Percentiles rank a stretch among this genome's conserved stretches.
Evolutionary conservation across 2,113 vertebrate species (phyloP).

Genomic region (Isurus oxyrinchus): DNA sequence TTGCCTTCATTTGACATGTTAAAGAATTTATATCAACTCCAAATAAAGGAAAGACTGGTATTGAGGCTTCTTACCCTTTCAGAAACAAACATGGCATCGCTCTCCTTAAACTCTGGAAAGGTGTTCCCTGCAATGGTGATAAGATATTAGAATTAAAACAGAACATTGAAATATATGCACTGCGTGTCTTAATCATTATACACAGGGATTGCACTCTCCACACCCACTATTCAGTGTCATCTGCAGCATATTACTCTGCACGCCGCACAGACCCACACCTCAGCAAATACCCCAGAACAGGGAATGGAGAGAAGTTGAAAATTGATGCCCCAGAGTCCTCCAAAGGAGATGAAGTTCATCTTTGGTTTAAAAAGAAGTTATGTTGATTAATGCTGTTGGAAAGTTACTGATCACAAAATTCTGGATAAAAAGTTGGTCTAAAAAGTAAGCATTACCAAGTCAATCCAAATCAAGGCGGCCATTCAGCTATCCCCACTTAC

Average conservation of each 20-base stretch:
- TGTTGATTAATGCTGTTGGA: background rate
- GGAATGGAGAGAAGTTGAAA: background rate
- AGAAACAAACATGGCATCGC: slow-evolving; percentile 94
- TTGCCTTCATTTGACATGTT: background rate
- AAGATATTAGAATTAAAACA: background rate
- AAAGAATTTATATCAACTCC: background rate
- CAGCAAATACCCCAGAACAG: background rate
- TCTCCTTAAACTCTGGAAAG: slow-evolving; percentile 97
- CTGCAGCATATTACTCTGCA: background rate
- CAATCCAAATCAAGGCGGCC: too few species aligned
- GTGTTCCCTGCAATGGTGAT: slow-evolving; percentile 67
- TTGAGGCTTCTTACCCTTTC: slow-evolving; percentile 71
- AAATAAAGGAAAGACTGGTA: background rate
- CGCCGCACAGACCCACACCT: background rate
- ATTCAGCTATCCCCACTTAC: too few species aligned
- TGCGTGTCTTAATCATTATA: background rate
- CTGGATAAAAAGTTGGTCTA: background rate
- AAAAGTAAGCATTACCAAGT: background rate
- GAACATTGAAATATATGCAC: background rate
- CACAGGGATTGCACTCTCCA: background rate
- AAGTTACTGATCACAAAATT: too few species aligned
- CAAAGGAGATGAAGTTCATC: background rate
- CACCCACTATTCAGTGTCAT: background rate
- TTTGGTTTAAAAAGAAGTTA: background rate
- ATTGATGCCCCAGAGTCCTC: background rate